Evolutionary conservation across 1,140 invertebrate genomes (phyloP).

Genomic region (Panagrolaimus sp.): DNA sequence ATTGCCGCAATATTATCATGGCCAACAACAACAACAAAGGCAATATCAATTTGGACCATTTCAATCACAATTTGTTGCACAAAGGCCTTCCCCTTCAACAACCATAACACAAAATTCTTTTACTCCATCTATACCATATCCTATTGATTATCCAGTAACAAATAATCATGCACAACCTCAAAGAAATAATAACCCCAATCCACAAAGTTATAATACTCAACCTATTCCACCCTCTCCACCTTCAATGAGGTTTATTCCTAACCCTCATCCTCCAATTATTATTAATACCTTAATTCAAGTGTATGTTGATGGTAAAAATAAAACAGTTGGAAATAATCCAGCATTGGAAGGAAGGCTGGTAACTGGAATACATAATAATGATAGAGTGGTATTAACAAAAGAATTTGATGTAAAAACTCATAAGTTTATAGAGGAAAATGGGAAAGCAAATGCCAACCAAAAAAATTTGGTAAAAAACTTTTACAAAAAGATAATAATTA

Average conservation of each 20-base stretch:
- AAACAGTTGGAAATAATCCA: not conserved
- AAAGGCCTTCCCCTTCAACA: not conserved
- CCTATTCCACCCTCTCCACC: not conserved
- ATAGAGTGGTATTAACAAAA: not conserved
- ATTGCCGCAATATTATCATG: constrained; percentile 7
- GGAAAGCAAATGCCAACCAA: not conserved
- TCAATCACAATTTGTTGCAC: constrained; percentile 1
- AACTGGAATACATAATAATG: constrained; percentile 9
- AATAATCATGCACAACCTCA: not conserved
- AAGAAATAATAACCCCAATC: not conserved
- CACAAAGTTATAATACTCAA: not conserved
- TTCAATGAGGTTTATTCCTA: constrained; percentile 1
- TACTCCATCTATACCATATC: not conserved
- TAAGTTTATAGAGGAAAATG: constrained; percentile 1
- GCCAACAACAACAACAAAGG: not conserved
- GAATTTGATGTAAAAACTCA: not conserved
- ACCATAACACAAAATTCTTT: not conserved
- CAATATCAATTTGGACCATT: not conserved
- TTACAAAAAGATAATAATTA: not conserved
- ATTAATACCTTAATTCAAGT: constrained; percentile 30
- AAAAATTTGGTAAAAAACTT: constrained; percentile 1
- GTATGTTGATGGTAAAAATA: constrained; percentile 1
- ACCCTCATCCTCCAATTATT: constrained; percentile 16
- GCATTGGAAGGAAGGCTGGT: constrained; percentile 5
- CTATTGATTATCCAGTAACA: not conserved